Evolutionary conservation across 2,797 vertebrate genomes (phyloP).

Genomic region (Numenius phaeopus): DNA sequence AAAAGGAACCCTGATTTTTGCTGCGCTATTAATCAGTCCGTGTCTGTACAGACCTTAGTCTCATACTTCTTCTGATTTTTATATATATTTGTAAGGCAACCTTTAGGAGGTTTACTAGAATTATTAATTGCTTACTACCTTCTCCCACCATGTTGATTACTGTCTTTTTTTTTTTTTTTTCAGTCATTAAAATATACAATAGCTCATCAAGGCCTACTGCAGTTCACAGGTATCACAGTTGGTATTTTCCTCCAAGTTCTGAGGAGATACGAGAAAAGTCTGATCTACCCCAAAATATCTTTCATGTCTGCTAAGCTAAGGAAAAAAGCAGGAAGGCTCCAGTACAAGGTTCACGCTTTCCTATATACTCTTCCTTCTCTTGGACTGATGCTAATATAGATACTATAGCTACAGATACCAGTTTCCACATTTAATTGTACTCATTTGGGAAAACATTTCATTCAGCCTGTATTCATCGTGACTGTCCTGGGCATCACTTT

Average conservation of each 20-base stretch:
- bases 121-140: conserved; percentile 10
- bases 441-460: not conserved
- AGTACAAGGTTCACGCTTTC: not conserved
- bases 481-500: not conserved
- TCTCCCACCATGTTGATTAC: not conserved
- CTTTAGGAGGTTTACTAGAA: not conserved
- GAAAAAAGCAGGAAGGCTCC: not conserved
- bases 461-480: not conserved
- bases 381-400: not conserved
- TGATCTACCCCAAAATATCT: not conserved
- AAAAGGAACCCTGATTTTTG: not conserved
- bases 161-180: not conserved
- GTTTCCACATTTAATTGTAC: not conserved
- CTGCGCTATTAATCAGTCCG: not conserved
- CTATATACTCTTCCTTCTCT: not conserved
- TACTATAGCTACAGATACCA: not conserved
- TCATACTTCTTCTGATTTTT: not conserved
- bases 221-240: not conserved
- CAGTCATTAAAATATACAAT: not conserved
- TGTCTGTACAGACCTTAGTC: not conserved
- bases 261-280: not conserved
- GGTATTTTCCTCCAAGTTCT: not conserved
- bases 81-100: not conserved
- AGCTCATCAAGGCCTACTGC: not conserved
- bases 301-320: not conserved